Evolutionary conservation across 2,797 vertebrate species (phyloP), one percentile per base, ranked within the genome.

Genomic region (Avahi laniger): DNA sequence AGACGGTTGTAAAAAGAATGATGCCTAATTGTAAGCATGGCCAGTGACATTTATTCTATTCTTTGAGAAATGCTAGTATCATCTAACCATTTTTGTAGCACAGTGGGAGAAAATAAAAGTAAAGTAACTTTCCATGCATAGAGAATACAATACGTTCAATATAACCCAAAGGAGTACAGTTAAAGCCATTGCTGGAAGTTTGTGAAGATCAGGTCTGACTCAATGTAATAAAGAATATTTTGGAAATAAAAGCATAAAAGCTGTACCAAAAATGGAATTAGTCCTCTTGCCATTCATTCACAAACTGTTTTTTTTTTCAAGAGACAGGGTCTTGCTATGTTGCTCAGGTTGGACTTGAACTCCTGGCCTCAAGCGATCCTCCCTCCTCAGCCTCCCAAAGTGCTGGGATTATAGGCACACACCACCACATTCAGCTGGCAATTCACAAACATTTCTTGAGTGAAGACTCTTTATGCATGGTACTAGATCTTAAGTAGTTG

Each of bases 191-290:
- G 9, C 28, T 93, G 26, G 35, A 86, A 89, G 10, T 48, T 41
- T n/a, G n/a, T 7, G 10, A 48, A 50, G 6, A 52, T 80, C 43
- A 89, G 54, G 59, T 84, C 13, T 80, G 4, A 43, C 18, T 89
- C 28, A 18, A 3, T n/a, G 35, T 46, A 69, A 78, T 78, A 52
- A 84, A 84, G 20, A 14, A 11, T 1, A 13, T 28, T 4, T 76
- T 82, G 83, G 54, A 95, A 93, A 88, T 75, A 73, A 86, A 97
- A 89, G 35, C 9, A 87, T 79, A 69, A 83, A 97, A 86, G 33
- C 7, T 46, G 20, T 46, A 41, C 9, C 41, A 5, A 33, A 65
- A 91, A 73, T 82, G 46, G n/a, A 87, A 93, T 26, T 5, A 48
- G 50, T 73, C 33, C 41, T 50, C 2, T 52, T 73, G 48, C 20